phyloP scores from a whole-genome alignment of 2,888 invertebrate species.

The Pheosia gnoma region DNA sequence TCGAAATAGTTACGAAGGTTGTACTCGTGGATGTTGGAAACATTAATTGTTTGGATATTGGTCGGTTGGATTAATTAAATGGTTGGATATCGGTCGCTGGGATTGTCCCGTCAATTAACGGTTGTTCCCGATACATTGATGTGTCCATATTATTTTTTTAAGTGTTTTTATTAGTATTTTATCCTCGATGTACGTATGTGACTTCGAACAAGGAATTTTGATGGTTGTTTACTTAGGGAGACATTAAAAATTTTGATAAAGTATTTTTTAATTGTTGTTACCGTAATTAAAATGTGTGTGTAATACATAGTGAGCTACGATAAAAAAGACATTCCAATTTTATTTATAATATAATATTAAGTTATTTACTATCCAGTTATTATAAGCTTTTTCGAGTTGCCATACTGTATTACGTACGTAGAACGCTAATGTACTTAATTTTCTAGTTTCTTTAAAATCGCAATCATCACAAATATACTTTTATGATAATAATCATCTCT shows the following conservation, averaged over 20 bases:
- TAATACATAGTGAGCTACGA: slow-evolving; percentile 56
- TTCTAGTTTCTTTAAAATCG: slow-evolving; percentile 42
- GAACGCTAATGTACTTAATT: slow-evolving; percentile 75
- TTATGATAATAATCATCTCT: slow-evolving; percentile 40
- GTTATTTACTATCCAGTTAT: slow-evolving; percentile 45
- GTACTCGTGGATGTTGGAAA: slow-evolving; percentile 54
- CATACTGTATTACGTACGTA: slow-evolving; percentile 66
- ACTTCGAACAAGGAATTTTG: slow-evolving; percentile 46
- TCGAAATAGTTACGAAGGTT: slow-evolving; percentile 58
- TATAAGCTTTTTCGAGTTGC: slow-evolving; percentile 68
- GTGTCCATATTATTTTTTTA: slow-evolving; percentile 78
- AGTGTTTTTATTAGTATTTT: slow-evolving; percentile 67
- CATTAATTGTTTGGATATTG: slow-evolving; percentile 43
- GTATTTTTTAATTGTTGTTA: slow-evolving; percentile 76
- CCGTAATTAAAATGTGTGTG: slow-evolving; percentile 61
- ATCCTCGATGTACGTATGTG: slow-evolving; percentile 41
- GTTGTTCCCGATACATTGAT: slow-evolving; percentile 55
- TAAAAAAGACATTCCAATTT: slow-evolving; percentile 69
- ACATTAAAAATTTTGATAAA: slow-evolving; percentile 60
- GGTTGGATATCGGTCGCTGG: slow-evolving; percentile 49
- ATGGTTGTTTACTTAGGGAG: slow-evolving; percentile 54
- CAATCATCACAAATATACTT: slow-evolving; percentile 36
- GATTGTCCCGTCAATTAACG: slow-evolving; percentile 77
- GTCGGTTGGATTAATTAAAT: slow-evolving; percentile 45
- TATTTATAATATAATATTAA: slow-evolving; percentile 56